Percentiles rank a stretch among this genome's conserved stretches.
These are phyloP conservation scores for Polyommatus icarus DNA, from an alignment of 2,888 invertebrate genomes.

Conservation along the genomic window DNA sequence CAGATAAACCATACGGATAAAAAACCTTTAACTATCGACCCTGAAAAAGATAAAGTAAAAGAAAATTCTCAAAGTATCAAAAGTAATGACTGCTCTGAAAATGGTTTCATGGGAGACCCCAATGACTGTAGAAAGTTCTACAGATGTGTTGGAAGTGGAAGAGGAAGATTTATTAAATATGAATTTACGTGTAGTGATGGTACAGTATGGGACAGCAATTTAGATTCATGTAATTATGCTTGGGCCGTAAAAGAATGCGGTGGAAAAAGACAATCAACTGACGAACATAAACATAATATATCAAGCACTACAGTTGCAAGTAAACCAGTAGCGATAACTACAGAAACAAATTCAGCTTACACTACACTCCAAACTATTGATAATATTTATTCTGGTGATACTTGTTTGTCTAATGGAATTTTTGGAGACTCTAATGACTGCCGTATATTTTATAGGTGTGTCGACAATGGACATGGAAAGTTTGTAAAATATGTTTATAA, in stretches of 20 bases:
- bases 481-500: slow-evolving; percentile 23
- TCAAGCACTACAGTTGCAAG: neutral
- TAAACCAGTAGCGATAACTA: neutral
- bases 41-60: slow-evolving; percentile 5
- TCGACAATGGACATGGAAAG: slow-evolving; percentile 15
- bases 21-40: neutral
- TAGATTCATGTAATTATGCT: slow-evolving; percentile 80
- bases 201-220: slow-evolving; percentile 80
- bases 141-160: slow-evolving; percentile 80
- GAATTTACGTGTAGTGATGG: slow-evolving; percentile 81
- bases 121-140: slow-evolving; percentile 84
- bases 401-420: slow-evolving; percentile 18
- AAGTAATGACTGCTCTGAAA: slow-evolving; percentile 52
- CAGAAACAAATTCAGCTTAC: neutral
- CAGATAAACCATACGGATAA: neutral
- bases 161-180: slow-evolving; percentile 67
- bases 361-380: neutral
- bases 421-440: slow-evolving; percentile 17
- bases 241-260: slow-evolving; percentile 68
- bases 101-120: slow-evolving; percentile 81
- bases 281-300: slow-evolving; percentile 10
- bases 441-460: neutral
- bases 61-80: slow-evolving; percentile 46
- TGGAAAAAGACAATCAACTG: slow-evolving; percentile 32
- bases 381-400: neutral